Percentiles rank a stretch among this genome's conserved stretches.
phyloP scores from a whole-genome alignment of 2,113 vertebrate genomes.

The Odobenus rosmarus region DNA sequence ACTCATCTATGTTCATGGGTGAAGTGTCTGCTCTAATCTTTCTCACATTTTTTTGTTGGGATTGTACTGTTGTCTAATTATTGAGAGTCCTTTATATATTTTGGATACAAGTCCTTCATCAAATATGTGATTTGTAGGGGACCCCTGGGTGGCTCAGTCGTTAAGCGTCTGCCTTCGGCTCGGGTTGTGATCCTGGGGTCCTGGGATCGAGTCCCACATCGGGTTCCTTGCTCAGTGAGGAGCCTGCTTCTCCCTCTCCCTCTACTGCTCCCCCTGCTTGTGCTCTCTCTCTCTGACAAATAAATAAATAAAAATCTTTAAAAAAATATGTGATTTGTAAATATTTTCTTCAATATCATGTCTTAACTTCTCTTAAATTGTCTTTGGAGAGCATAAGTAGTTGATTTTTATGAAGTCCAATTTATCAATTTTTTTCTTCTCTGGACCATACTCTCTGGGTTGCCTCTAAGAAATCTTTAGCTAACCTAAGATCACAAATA shows the following conservation, averaged over 20 bases:
- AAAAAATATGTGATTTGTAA: background rate
- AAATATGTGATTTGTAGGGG: background rate
- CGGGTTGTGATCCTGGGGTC: too few species aligned
- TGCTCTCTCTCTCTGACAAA: too few species aligned
- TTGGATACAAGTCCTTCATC: background rate
- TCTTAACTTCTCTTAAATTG: background rate
- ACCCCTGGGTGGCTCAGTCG: too few species aligned
- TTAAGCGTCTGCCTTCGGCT: too few species aligned
- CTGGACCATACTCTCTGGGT: background rate
- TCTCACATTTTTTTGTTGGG: background rate
- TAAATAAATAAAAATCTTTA: too few species aligned
- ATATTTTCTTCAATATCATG: background rate
- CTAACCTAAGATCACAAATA: background rate
- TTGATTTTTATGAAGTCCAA: background rate
- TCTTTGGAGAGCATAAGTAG: background rate
- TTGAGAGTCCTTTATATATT: background rate
- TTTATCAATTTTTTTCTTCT: background rate
- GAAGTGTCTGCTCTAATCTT: background rate
- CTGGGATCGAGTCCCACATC: too few species aligned
- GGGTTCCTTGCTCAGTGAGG: too few species aligned
- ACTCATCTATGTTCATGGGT: background rate
- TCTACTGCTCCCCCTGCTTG: too few species aligned
- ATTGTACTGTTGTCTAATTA: background rate
- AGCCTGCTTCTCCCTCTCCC: too few species aligned
- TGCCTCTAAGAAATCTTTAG: background rate